Conservation (phyloP, 1,140 invertebrate genomes). For the Probaryconus sp. region DNA sequence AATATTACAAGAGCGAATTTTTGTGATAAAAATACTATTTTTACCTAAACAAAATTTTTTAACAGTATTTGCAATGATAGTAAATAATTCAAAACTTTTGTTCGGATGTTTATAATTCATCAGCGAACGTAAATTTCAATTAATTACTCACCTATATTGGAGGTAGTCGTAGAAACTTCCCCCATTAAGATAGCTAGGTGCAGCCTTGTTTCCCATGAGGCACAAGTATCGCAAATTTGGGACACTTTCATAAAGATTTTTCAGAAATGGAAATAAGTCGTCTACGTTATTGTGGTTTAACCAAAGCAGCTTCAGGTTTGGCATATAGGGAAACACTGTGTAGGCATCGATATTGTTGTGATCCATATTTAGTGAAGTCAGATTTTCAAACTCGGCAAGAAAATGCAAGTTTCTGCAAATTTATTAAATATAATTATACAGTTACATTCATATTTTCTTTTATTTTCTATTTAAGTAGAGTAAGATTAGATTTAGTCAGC, state of each 20-base stretch:
- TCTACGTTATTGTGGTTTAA: slow-evolving; percentile 87
- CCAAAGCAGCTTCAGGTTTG: slow-evolving; percentile 85
- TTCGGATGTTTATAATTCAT: too few relatives aligned
- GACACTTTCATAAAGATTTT: slow-evolving; percentile 82
- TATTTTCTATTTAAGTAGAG: too few relatives aligned
- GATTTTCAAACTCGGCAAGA: slow-evolving; percentile 82
- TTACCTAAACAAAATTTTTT: too few relatives aligned
- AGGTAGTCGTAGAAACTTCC: slow-evolving; percentile 86
- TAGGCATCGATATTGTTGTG: slow-evolving; percentile 84
- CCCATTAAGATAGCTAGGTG: slow-evolving; percentile 86
- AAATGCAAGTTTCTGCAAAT: slow-evolving; percentile 83
- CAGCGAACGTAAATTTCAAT: slow-evolving; percentile 24
- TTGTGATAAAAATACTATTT: too few relatives aligned
- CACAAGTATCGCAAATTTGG: slow-evolving; percentile 84
- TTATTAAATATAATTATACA: slow-evolving; percentile 36
- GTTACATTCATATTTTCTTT: too few relatives aligned
- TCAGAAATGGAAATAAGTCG: slow-evolving; percentile 84
- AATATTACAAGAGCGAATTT: too few relatives aligned
- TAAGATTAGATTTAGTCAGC: not conserved
- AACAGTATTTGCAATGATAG: too few relatives aligned
- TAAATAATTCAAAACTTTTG: too few relatives aligned
- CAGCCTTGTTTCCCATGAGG: slow-evolving; percentile 88
- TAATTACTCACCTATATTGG: slow-evolving; percentile 84
- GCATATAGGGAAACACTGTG: slow-evolving; percentile 83
- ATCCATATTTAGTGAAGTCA: slow-evolving; percentile 86